Evolutionary conservation across 2,797 vertebrate genomes (phyloP).

Genomic region (Macropus fuliginosus): DNA sequence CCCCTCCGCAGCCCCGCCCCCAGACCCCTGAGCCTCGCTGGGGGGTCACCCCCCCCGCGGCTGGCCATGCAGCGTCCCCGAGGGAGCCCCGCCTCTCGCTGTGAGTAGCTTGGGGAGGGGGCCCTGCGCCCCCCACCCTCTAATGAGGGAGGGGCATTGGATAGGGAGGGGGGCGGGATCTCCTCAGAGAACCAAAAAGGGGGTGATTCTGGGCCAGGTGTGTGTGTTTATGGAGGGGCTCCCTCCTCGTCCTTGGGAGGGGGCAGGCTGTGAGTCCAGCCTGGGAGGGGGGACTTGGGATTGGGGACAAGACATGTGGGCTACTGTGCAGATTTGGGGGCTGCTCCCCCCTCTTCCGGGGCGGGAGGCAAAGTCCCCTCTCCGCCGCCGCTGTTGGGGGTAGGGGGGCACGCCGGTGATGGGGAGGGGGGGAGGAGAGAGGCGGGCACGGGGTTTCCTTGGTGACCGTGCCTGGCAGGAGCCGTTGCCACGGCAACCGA

Average conservation of each 20-base stretch:
- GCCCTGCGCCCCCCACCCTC: not conserved
- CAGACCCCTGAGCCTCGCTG: slow-evolving; percentile 60
- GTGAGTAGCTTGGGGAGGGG: slow-evolving; percentile 67
- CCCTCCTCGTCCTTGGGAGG: not conserved
- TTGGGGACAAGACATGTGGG: not conserved
- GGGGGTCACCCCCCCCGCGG: slow-evolving; percentile 44
- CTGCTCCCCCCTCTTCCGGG: slow-evolving; percentile 29
- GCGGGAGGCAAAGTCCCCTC: slow-evolving; percentile 11
- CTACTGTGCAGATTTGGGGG: not conserved
- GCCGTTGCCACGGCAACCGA: slow-evolving; percentile 78
- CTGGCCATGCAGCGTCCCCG: slow-evolving; percentile 72
- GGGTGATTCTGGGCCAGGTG: not conserved
- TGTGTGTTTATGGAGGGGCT: not conserved
- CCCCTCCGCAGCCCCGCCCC: slow-evolving; percentile 60
- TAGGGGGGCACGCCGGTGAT: slow-evolving; percentile 53
- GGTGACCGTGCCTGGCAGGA: slow-evolving; percentile 78
- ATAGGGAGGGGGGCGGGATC: not conserved
- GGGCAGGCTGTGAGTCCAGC: slow-evolving; percentile 42
- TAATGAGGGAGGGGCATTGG: slow-evolving; percentile 30
- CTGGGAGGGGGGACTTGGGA: not conserved
- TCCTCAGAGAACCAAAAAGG: not conserved
- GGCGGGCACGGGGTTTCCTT: slow-evolving; percentile 75
- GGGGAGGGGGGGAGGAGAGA: slow-evolving; percentile 62
- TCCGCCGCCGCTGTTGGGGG: slow-evolving; percentile 40
- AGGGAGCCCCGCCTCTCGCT: slow-evolving; percentile 68